Conservation (phyloP, 1,140 invertebrate species). For the Caenorhabditis remanei region DNA sequence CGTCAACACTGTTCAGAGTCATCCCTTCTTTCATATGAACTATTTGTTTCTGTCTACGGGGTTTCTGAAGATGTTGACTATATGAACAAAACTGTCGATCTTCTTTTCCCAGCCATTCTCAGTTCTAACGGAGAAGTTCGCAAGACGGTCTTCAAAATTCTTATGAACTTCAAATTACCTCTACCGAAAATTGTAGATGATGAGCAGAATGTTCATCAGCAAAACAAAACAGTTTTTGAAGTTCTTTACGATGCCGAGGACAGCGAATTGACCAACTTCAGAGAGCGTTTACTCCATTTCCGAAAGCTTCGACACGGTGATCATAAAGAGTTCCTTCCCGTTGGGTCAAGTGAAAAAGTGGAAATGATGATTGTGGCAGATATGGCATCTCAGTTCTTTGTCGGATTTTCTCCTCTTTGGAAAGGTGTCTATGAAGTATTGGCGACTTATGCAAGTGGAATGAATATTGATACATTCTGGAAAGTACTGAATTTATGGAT, state of each 20-base stretch:
- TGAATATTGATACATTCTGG: conserved; percentile 65
- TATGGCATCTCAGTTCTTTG: conserved; percentile 61
- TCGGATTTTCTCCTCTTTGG: conserved; percentile 61
- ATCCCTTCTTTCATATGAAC: conserved; percentile 19
- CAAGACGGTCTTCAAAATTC: conserved; percentile 25
- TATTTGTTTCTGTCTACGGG: conserved; percentile 26
- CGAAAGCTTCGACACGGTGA: conserved; percentile 46
- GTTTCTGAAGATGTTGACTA: conserved; percentile 18
- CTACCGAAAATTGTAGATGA: background rate
- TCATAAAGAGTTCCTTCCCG: conserved; percentile 33
- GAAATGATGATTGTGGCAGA: conserved; percentile 59
- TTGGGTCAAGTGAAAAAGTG: conserved; percentile 46
- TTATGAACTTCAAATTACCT: conserved; percentile 2
- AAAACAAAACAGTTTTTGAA: conserved; percentile 48
- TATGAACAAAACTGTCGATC: conserved; percentile 5
- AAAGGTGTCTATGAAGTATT: conserved; percentile 60
- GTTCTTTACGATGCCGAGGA: conserved; percentile 59
- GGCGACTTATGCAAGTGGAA: conserved; percentile 55
- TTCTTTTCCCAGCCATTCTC: conserved; percentile 26
- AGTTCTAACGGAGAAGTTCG: conserved; percentile 19
- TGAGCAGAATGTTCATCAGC: conserved; percentile 38
- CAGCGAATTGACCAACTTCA: conserved; percentile 56
- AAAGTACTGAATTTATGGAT: background rate
- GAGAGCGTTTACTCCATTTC: conserved; percentile 51
- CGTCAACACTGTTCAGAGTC: conserved; percentile 56